Conservation (phyloP, 1,140 invertebrate species). For the Akabosia matsudoensis region DNA sequence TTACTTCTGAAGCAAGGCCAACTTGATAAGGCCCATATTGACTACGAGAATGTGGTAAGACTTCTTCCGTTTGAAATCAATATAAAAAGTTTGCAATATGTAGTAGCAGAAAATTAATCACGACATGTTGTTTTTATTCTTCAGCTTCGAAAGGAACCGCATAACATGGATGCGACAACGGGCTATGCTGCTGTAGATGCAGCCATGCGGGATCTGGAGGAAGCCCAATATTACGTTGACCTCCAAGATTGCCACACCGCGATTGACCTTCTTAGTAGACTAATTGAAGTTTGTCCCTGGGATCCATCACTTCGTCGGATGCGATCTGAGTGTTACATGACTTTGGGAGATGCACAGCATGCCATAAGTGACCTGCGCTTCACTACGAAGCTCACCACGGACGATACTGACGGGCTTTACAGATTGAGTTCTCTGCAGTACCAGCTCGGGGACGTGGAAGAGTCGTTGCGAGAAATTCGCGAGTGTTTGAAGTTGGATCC, state of each 20-base stretch:
- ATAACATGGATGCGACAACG: slow-evolving; percentile 70
- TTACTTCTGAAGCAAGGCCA: slow-evolving; percentile 86
- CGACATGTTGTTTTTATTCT: slow-evolving; percentile 45
- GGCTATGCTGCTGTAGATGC: slow-evolving; percentile 64
- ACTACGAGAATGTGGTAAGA: slow-evolving; percentile 82
- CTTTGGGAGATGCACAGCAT: slow-evolving; percentile 72
- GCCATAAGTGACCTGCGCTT: slow-evolving; percentile 88
- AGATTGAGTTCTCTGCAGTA: slow-evolving; percentile 77
- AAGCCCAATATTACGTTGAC: slow-evolving; percentile 65
- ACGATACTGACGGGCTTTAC: slow-evolving; percentile 85
- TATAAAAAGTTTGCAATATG: background rate
- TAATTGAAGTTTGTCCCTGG: slow-evolving; percentile 90
- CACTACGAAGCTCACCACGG: slow-evolving; percentile 82
- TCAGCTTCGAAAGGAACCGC: slow-evolving; percentile 69
- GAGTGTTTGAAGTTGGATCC: slow-evolving; percentile 97
- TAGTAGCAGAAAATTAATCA: background rate
- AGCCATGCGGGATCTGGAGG: slow-evolving; percentile 63
- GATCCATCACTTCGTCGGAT: slow-evolving; percentile 75
- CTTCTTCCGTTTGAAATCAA: slow-evolving; percentile 11
- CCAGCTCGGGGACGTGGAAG: slow-evolving; percentile 82
- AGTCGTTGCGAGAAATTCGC: slow-evolving; percentile 86
- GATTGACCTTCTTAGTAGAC: slow-evolving; percentile 64
- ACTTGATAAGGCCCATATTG: slow-evolving; percentile 73
- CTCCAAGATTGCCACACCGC: slow-evolving; percentile 68
- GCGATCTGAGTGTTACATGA: slow-evolving; percentile 78